These are phyloP conservation scores for Leptothorax acervorum DNA, from an alignment of 2,888 invertebrate species.

Conservation along the genomic window DNA sequence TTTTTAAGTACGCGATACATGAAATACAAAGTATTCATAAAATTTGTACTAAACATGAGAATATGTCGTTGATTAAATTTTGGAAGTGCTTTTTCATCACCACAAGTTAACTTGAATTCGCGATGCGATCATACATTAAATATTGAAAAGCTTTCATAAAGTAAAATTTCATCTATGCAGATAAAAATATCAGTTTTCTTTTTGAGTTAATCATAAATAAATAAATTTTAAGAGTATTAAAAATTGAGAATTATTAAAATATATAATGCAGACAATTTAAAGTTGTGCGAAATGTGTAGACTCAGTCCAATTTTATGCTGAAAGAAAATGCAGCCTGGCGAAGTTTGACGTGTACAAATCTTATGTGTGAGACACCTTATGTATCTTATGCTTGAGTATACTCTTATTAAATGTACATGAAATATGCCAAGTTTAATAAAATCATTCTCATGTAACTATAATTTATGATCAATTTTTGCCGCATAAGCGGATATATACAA, in stretches of 20 bases:
- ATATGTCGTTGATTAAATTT: conserved; percentile 2
- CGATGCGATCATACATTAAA: neutral
- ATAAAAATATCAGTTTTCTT: conserved; percentile 1
- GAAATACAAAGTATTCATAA: conserved; percentile 17
- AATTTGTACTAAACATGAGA: neutral
- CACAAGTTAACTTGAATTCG: neutral
- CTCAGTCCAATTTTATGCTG: neutral
- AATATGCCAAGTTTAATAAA: conserved; percentile 5
- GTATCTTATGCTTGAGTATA: neutral
- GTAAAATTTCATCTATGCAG: neutral
- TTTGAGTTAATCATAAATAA: neutral
- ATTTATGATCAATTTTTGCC: conserved; percentile 23
- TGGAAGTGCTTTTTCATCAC: neutral
- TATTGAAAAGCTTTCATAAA: neutral
- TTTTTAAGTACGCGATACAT: neutral
- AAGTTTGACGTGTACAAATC: neutral
- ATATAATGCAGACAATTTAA: neutral
- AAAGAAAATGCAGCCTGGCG: neutral
- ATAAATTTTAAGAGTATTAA: neutral
- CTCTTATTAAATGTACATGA: neutral
- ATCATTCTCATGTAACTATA: conserved; percentile 1
- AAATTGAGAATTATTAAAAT: neutral
- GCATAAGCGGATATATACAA: neutral
- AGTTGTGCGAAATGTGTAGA: neutral
- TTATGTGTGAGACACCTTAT: neutral